phyloP scores from a whole-genome alignment of 2,888 invertebrate species.

The Scelioninae gen. 2 region DNA sequence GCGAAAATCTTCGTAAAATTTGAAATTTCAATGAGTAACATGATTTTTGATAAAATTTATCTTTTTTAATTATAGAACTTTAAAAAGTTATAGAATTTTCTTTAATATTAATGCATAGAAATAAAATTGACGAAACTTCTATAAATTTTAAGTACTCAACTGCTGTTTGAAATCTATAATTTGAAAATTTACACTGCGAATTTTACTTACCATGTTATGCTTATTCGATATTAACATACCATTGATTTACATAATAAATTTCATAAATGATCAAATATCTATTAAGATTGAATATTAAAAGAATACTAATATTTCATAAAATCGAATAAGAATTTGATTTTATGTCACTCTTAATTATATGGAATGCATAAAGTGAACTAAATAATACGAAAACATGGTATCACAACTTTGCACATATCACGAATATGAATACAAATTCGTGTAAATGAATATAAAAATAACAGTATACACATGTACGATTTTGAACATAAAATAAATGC shows the following conservation, averaged over 20 bases:
- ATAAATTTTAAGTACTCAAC: neutral
- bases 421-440: constrained; percentile 18
- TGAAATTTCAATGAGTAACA: constrained; percentile 36
- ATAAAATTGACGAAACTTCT: constrained; percentile 1
- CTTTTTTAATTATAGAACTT: constrained; percentile 3
- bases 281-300: neutral
- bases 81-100: neutral
- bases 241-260: neutral
- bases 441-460: constrained; percentile 14
- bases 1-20: constrained; percentile 35
- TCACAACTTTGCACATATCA: constrained; percentile 19
- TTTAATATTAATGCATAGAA: constrained; percentile 5
- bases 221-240: constrained; percentile 2
- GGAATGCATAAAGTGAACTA: neutral
- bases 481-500: constrained; percentile 6
- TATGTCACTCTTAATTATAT: neutral
- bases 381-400: constrained; percentile 11
- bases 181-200: constrained; percentile 9
- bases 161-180: constrained; percentile 1
- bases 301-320: neutral
- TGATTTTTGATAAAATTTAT: constrained; percentile 20
- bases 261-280: neutral
- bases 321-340: neutral
- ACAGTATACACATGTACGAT: constrained; percentile 2
- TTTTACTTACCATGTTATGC: neutral